Evolutionary conservation across 2,888 invertebrate genomes (phyloP), one percentile per base, ranked within the genome.

Genomic region (Chironomus tentans): DNA sequence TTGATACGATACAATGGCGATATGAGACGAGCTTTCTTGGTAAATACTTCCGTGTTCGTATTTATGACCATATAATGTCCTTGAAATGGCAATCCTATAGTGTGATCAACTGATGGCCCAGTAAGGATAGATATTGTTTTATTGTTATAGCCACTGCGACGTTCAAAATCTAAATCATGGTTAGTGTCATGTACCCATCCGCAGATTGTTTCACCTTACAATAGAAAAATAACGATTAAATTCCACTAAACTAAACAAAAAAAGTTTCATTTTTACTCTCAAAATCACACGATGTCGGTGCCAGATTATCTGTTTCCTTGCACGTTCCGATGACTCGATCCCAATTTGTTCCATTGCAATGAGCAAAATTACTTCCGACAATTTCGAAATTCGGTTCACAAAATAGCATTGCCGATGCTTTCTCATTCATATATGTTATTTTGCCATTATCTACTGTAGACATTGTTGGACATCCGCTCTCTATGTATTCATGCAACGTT

Each of bases 31-130:
- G 94, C 91, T 0, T 88, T 88, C 77, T 91, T 90, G 79, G 91
- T 90, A 65, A 84, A 84, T 13, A 84, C 79, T 13, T 87, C 84
- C 0, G 88, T 86, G 0, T 92, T 88, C 15, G 92, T 90, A 81
- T 95, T 95, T 78, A 94, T 89, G 79, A 92, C 92, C 88, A 96
- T 89, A 82, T 93, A 96, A 80, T 91, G 88, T 0, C 94, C 94
- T 88, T 84, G 78, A 85, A 84, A 79, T 13, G 77, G 76, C 0
- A 80, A 79, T 0, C 91, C 90, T 10, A 56, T 85, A 0, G 94
- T 94, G 79, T 94, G 94, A 81, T 94, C 94, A 79, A 86, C 87
- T 0, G 87, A 86, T 0, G 94, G 93, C 4, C 94, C 93, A 0
- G 93, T 92, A 3, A 79, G 77, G 7, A 80, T 76, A 0, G 79